Evolutionary conservation across 2,797 vertebrate species (phyloP).

Genomic region (Characodon lateralis): DNA sequence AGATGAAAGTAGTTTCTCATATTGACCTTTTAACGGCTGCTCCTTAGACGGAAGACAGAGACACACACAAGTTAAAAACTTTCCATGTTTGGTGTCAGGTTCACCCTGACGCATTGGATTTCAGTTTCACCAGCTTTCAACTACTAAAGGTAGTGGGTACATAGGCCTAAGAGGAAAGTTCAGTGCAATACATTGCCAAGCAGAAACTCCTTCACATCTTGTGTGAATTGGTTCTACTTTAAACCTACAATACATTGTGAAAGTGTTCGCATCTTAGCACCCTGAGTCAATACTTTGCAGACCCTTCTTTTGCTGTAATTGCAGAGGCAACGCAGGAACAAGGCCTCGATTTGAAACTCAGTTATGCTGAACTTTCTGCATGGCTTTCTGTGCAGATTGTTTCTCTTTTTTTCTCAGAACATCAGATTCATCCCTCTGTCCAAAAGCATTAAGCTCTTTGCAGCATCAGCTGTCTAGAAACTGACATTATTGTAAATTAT

Average conservation of each 20-base stretch:
- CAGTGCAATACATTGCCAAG: background rate
- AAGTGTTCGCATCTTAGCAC: background rate
- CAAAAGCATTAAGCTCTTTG: background rate
- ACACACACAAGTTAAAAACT: constrained; percentile 3
- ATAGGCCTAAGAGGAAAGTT: background rate
- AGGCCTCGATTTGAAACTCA: background rate
- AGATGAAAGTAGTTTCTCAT: constrained; percentile 28
- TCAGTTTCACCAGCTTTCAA: background rate
- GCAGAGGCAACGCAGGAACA: background rate
- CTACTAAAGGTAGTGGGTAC: constrained; percentile 1
- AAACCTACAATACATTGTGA: background rate
- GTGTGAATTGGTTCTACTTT: background rate
- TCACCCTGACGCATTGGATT: background rate
- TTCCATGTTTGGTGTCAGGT: constrained; percentile 1
- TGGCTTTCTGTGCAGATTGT: background rate
- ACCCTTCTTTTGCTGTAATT: background rate
- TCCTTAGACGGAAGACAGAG: constrained; percentile 27
- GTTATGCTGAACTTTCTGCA: background rate
- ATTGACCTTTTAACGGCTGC: constrained; percentile 11
- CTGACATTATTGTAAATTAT: too few relatives aligned
- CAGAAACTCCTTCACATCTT: background rate
- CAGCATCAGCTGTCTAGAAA: background rate
- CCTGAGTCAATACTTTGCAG: background rate
- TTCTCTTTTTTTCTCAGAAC: background rate
- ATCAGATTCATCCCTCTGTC: background rate